Evolutionary conservation across 2,888 invertebrate species (phyloP).

Genomic region (Drosophila birchii): DNA sequence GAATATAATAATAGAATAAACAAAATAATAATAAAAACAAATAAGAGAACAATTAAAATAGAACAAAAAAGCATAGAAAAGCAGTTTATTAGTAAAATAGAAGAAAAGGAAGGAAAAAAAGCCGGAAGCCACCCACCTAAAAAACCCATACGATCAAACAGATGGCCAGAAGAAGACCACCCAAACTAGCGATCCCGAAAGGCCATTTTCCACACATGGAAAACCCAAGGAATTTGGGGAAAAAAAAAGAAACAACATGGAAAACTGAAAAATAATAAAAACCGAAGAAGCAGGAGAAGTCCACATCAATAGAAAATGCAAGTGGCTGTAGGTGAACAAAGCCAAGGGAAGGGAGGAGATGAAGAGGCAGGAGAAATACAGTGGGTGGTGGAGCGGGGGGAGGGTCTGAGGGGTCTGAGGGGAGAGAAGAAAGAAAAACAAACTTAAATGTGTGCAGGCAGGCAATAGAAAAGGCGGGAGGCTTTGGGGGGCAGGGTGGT

Average conservation of each 20-base stretch:
- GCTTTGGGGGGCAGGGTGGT: slow-evolving; percentile 3
- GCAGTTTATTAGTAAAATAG: too few species aligned
- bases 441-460: slow-evolving; percentile 26
- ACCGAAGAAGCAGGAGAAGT: not conserved
- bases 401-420: too few species aligned
- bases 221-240: slow-evolving; percentile 17
- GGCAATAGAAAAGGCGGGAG: slow-evolving; percentile 32
- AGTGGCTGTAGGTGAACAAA: slow-evolving; percentile 51
- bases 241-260: not conserved
- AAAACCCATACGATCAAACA: slow-evolving; percentile 15
- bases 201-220: slow-evolving; percentile 29
- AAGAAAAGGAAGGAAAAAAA: not conserved
- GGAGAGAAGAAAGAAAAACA: slow-evolving; percentile 17
- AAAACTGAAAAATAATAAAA: slow-evolving; percentile 3
- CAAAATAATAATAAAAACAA: not conserved
- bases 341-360: slow-evolving; percentile 12
- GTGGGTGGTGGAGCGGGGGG: slow-evolving; percentile 37
- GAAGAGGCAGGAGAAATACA: slow-evolving; percentile 22
- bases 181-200: slow-evolving; percentile 9
- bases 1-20: not conserved
- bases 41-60: not conserved
- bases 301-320: slow-evolving; percentile 69
- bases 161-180: slow-evolving; percentile 23
- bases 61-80: not conserved
- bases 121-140: slow-evolving; percentile 9